phyloP scores from a whole-genome alignment of 1,140 invertebrate genomes.

The Drosophila kohkoa region DNA sequence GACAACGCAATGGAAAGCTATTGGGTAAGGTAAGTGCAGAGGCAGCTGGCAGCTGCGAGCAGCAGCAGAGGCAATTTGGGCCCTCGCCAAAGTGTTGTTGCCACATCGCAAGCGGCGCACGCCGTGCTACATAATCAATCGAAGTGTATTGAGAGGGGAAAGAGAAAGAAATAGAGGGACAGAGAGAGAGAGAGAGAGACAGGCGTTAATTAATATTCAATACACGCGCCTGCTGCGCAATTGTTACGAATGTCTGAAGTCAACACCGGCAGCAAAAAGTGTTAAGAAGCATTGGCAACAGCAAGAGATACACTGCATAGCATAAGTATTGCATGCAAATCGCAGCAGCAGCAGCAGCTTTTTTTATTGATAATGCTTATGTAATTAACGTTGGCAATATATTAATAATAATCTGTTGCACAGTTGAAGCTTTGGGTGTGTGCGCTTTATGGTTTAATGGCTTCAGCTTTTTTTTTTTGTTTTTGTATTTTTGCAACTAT shows the following conservation, averaged over 20 bases:
- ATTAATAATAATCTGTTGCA: conserved; percentile 34
- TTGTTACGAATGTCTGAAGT: conserved; percentile 80
- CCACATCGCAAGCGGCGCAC: conserved; percentile 34
- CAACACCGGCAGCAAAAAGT: conserved; percentile 57
- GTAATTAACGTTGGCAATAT: conserved; percentile 67
- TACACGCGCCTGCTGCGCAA: conserved; percentile 70
- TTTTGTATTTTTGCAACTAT: not conserved
- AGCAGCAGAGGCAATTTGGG: conserved; percentile 14
- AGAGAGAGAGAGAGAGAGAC: not conserved
- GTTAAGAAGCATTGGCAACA: conserved; percentile 59
- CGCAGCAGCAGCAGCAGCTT: conserved; percentile 23
- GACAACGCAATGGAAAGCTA: conserved; percentile 48
- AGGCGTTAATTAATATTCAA: conserved; percentile 76
- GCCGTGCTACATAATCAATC: conserved; percentile 67
- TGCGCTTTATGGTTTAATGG: conserved; percentile 13
- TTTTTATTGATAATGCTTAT: conserved; percentile 62
- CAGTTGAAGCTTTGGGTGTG: conserved; percentile 11
- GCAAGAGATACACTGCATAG: conserved; percentile 18
- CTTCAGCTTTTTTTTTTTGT: not conserved
- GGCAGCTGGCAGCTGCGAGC: not conserved
- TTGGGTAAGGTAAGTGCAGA: conserved; percentile 81
- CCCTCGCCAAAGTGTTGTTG: conserved; percentile 38
- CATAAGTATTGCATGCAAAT: conserved; percentile 74
- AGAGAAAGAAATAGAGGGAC: not conserved
- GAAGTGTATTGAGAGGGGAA: conserved; percentile 5